Percentiles rank a stretch among this genome's conserved stretches.
These are phyloP conservation scores for Cotesia congregata DNA, from an alignment of 2,888 invertebrate species.

Conservation along the genomic window DNA sequence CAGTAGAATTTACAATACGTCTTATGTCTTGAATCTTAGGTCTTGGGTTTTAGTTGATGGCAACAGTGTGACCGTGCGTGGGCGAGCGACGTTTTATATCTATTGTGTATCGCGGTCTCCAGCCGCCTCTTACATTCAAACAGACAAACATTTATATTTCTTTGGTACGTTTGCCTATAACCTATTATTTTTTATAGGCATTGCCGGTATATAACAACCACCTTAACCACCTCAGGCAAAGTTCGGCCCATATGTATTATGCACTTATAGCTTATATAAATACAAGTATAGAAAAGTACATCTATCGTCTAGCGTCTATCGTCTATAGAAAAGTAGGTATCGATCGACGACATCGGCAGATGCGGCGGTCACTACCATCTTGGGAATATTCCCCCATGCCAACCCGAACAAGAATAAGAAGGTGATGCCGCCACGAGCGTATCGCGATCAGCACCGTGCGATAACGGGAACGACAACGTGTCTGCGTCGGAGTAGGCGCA, in stretches of 20 bases:
- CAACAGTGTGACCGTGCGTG: not conserved
- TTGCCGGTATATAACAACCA: not conserved
- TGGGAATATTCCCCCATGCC: conserved; percentile 39
- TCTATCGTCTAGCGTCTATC: not conserved
- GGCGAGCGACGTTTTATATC: not conserved
- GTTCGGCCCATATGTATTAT: conserved; percentile 15
- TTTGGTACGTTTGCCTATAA: not conserved
- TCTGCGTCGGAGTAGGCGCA: conserved; percentile 43
- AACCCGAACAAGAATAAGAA: conserved; percentile 19
- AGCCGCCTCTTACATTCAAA: not conserved
- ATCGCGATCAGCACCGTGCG: conserved; percentile 44
- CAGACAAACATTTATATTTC: not conserved
- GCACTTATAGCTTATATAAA: not conserved
- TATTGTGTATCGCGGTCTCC: not conserved
- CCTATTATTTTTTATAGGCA: not conserved
- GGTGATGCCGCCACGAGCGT: conserved; percentile 35
- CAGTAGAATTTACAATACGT: too few relatives aligned
- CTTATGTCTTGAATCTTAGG: too few relatives aligned
- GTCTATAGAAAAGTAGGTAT: conserved; percentile 20
- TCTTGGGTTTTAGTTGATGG: too few relatives aligned
- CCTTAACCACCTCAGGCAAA: conserved; percentile 18
- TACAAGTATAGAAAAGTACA: not conserved
- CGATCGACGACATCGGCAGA: conserved; percentile 33
- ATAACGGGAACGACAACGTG: conserved; percentile 51
- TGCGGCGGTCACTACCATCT: conserved; percentile 35